Conservation (phyloP, 2,888 invertebrate species). For the Falcaria lacertinaria region DNA sequence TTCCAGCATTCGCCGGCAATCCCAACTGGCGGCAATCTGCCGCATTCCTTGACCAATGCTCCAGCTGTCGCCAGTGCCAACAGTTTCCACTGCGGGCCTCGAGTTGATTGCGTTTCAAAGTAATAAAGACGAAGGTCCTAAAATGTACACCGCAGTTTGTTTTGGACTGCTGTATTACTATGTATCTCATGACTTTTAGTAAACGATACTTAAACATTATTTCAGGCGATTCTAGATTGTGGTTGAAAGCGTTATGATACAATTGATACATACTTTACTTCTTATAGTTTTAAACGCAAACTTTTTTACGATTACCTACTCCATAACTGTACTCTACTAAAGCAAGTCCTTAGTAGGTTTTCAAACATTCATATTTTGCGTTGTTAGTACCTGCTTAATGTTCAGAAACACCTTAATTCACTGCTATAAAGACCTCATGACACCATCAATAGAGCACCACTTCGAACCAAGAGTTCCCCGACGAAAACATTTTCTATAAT, state of each 20-base stretch:
- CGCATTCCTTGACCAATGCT: slow-evolving; percentile 49
- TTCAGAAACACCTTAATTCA: neutral
- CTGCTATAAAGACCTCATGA: neutral
- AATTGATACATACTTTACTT: no score
- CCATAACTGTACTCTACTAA: no score
- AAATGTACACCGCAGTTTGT: neutral
- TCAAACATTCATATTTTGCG: no score
- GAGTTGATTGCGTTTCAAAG: neutral
- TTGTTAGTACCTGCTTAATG: neutral
- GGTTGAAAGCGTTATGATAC: no score
- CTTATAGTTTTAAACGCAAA: no score
- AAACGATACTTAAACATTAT: no score
- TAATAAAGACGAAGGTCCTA: neutral
- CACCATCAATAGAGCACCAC: neutral
- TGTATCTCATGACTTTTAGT: no score
- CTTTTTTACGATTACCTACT: no score
- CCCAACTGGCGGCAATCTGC: slow-evolving; percentile 64
- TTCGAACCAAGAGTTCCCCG: slow-evolving; percentile 9
- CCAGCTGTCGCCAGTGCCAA: neutral
- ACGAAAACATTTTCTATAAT: slow-evolving; percentile 38
- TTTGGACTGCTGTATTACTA: neutral
- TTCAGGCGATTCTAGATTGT: no score
- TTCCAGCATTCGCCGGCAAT: slow-evolving; percentile 59
- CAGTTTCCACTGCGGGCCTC: neutral
- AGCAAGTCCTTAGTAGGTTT: no score